Conservation (phyloP, 2,113 vertebrate species). For the Neogobius melanostomus region DNA sequence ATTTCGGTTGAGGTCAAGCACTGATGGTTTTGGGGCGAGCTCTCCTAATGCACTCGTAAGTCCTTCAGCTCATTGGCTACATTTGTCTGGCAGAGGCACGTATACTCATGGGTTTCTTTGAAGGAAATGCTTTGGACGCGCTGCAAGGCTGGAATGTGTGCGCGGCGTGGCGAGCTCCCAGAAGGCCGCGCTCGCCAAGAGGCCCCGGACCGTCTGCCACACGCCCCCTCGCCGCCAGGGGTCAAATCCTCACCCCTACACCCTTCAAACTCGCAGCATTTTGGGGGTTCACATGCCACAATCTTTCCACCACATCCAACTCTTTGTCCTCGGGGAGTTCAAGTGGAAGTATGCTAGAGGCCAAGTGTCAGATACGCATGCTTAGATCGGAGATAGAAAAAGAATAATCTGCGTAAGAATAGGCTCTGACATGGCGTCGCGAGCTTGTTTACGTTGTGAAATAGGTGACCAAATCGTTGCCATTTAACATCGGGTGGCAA, state of each 20-base stretch:
- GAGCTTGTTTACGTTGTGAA: constrained; percentile 54
- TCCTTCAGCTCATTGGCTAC: constrained; percentile 61
- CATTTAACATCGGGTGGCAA: constrained; percentile 75
- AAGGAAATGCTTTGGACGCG: constrained; percentile 63
- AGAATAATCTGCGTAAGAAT: constrained; percentile 51
- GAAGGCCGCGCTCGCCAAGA: constrained; percentile 43
- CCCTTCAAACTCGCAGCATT: constrained; percentile 55
- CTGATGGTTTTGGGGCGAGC: constrained; percentile 68
- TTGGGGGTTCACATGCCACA: constrained; percentile 58
- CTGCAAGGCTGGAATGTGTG: constrained; percentile 63
- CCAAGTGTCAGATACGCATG: constrained; percentile 40
- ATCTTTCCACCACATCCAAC: constrained; percentile 40
- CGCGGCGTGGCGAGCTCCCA: constrained; percentile 45
- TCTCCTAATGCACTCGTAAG: constrained; percentile 68
- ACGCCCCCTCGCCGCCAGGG: constrained; percentile 68
- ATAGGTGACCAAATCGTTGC: constrained; percentile 41
- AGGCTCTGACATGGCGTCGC: constrained; percentile 25
- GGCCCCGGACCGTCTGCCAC: constrained; percentile 68
- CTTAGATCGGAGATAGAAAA: constrained; percentile 43
- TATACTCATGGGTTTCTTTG: constrained; percentile 50
- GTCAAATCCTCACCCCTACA: constrained; percentile 62
- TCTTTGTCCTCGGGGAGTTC: constrained; percentile 33
- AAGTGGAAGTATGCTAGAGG: constrained; percentile 23
- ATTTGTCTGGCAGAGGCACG: constrained; percentile 64
- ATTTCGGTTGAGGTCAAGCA: constrained; percentile 67